Percentiles rank a stretch among this genome's conserved stretches.
Evolutionary conservation across 2,113 vertebrate genomes (phyloP).

Genomic region (Empidonax alnorum): DNA sequence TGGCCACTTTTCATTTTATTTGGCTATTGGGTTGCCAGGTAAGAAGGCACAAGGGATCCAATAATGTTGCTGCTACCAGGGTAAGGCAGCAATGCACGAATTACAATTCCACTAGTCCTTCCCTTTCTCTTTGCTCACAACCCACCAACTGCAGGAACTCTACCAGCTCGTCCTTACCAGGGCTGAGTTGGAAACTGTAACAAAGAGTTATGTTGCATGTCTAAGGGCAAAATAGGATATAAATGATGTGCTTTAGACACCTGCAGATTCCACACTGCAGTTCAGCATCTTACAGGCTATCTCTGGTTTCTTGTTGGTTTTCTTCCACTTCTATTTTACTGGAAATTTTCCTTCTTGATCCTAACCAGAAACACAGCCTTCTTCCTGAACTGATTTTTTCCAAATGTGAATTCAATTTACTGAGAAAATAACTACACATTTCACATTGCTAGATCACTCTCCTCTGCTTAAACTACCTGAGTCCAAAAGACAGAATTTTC

Average conservation of each 20-base stretch:
- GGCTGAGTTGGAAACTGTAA: neutral
- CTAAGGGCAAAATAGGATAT: neutral
- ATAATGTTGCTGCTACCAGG: neutral
- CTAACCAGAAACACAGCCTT: neutral
- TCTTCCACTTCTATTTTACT: neutral
- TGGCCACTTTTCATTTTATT: neutral
- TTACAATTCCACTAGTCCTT: neutral
- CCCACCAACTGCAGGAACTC: neutral
- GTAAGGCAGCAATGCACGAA: neutral
- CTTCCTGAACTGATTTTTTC: neutral
- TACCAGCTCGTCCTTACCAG: neutral
- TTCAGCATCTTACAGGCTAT: neutral
- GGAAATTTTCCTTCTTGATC: neutral
- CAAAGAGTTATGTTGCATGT: neutral
- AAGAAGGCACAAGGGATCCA: neutral
- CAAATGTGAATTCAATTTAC: neutral
- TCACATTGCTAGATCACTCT: neutral
- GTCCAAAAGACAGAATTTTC: neutral
- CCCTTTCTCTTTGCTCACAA: neutral
- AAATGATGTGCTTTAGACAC: accelerated
- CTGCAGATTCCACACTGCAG: neutral
- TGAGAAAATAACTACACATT: neutral
- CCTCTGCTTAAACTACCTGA: neutral
- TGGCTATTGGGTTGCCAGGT: neutral
- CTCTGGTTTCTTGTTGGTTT: neutral